Evolutionary conservation across 2,113 vertebrate genomes (phyloP).

Genomic region (Gobiocypris rarus): DNA sequence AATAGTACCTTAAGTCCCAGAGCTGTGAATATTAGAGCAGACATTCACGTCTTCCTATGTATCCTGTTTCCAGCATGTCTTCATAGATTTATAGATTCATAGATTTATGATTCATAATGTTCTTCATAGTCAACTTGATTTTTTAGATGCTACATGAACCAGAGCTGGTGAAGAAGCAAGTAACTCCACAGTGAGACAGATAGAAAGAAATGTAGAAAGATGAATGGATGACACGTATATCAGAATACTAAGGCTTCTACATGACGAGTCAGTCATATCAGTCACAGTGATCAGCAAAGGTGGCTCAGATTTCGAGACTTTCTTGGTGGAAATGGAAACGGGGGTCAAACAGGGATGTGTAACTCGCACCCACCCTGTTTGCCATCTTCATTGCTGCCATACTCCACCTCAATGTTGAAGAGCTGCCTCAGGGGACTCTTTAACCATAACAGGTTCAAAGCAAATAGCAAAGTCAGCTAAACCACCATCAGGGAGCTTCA

Average conservation of each 20-base stretch:
- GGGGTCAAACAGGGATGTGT: not conserved
- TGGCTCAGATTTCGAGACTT: not conserved
- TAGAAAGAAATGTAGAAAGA: not conserved
- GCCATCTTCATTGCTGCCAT: not conserved
- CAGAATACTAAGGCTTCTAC: not conserved
- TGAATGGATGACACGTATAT: not conserved
- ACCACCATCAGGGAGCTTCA: not conserved
- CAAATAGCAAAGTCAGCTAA: not conserved
- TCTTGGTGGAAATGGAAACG: not conserved
- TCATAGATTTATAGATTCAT: too few species aligned
- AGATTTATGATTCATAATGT: too few species aligned
- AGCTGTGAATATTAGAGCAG: conserved; percentile 6
- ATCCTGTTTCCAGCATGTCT: conserved; percentile 11
- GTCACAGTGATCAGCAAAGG: not conserved
- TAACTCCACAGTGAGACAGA: not conserved
- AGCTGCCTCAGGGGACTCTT: not conserved
- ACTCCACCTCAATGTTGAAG: not conserved
- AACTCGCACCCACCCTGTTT: not conserved
- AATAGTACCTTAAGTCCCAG: conserved; percentile 5
- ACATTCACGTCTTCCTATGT: not conserved
- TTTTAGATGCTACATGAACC: not conserved
- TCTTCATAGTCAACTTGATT: too few species aligned
- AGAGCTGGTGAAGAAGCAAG: not conserved
- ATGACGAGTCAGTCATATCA: not conserved
- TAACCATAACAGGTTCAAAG: not conserved